Conservation (phyloP, 2,113 vertebrate species). For the Acanthochromis polyacanthus region DNA sequence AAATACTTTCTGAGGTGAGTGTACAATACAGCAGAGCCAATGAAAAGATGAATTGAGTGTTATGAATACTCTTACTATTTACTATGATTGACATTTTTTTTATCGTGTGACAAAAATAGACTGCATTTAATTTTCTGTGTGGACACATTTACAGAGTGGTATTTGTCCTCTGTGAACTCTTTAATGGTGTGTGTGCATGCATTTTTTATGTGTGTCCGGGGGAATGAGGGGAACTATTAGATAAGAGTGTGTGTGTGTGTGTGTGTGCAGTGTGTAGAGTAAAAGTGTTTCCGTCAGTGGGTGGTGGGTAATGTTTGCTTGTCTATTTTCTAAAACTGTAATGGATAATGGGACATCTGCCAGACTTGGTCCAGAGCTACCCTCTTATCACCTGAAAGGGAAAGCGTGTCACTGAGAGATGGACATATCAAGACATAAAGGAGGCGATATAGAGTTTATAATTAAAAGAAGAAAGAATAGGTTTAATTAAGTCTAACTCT, state of each 20-base stretch:
- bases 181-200: slow-evolving; percentile 24
- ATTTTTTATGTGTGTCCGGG: slow-evolving; percentile 33
- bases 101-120: too few species aligned
- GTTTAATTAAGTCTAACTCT: slow-evolving; percentile 40
- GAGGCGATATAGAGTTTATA: background rate
- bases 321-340: slow-evolving; percentile 54
- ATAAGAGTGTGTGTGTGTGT: slow-evolving; percentile 32
- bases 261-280: background rate
- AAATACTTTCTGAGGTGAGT: too few species aligned
- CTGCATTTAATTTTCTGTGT: too few species aligned
- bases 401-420: background rate
- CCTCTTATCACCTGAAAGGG: slow-evolving; percentile 47
- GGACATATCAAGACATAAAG: background rate
- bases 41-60: too few species aligned
- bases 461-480: slow-evolving; percentile 10
- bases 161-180: slow-evolving; percentile 31
- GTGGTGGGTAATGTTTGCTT: slow-evolving; percentile 64
- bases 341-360: slow-evolving; percentile 56
- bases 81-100: too few species aligned
- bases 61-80: too few species aligned
- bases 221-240: slow-evolving; percentile 46
- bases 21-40: too few species aligned
- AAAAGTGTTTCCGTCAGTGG: slow-evolving; percentile 51
- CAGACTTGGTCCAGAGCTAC: slow-evolving; percentile 44
- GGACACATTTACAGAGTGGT: background rate